Base-by-base conservation (phyloP, 2,888 invertebrate species). In the Yponomeuta plumbellus region DNA sequence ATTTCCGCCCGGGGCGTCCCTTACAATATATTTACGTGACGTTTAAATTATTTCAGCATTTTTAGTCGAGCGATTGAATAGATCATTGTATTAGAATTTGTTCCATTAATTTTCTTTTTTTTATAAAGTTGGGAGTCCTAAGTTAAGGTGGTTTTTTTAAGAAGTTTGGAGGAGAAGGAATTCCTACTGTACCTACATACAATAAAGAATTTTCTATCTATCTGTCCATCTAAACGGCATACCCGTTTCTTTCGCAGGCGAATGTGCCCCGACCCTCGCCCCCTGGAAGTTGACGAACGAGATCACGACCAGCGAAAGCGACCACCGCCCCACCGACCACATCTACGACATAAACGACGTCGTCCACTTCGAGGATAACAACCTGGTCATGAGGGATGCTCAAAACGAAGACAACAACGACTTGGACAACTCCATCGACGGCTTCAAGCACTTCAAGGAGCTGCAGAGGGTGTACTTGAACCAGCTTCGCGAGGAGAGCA, bases 281-380 rank as follows among this genome's bases (percentile, higher is more conserved):
- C 87, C 88, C 0, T 90, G 89, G 89, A 83, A 78, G 44, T 84
- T 85, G 3, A 72, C 70, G 40, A 77, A 71, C 59, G 86, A 86
- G 71, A 80, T 77, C 0, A 86, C 87, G n/a, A 85, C 83, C 34
- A 87, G 80, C 64, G 83, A 85, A 74, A 68, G 79, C 1, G 70
- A 76, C 62, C 72, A 72, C 11, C 79, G 74, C 11, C 77, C 80
- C 64, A 68, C 67, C 39, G 87, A 86, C 70, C 80, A 76, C 1
- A 77, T 89, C 52, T 89, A 88, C 70, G 84, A 88, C 71, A 87
- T 90, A 1, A 90, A 90, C 69, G 90, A 90, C 65, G 88, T 90
- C 1, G 87, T 91, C 0, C 84, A 90, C 68, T 91, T 90, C 40
- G 91, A 90, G 76, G 91, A 91, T 75, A 91, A 89, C 70, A 89